A percentile compares a stretch with the other conserved stretches of the same genome.
phyloP scores from a whole-genome alignment of 2,797 vertebrate genomes.

The Percopsis omiscomaycus region DNA sequence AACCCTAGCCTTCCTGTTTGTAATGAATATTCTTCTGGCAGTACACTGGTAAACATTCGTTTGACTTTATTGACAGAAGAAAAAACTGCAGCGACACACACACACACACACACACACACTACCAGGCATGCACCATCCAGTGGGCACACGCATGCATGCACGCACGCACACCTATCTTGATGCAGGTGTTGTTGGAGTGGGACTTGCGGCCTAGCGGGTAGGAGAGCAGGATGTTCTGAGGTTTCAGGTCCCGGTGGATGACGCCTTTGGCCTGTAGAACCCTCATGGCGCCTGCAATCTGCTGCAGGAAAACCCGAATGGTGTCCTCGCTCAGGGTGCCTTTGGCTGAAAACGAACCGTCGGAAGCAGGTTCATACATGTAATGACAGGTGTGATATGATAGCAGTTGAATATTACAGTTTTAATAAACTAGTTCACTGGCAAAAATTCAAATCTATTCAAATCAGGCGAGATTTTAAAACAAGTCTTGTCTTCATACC shows the following conservation, averaged over 20 bases:
- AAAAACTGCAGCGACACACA: not conserved
- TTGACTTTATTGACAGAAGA: not conserved
- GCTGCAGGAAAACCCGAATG: slow-evolving; percentile 94
- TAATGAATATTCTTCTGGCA: not conserved
- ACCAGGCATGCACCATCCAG: not conserved
- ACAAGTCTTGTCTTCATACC: not conserved
- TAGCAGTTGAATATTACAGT: not conserved
- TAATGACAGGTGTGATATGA: not conserved
- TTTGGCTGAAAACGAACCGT: slow-evolving; percentile 79
- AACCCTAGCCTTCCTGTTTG: no score
- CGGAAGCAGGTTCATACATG: not conserved
- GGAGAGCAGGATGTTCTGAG: slow-evolving; percentile 94
- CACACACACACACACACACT: not conserved
- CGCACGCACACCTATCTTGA: slow-evolving; percentile 89
- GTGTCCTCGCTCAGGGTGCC: slow-evolving; percentile 97
- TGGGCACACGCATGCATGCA: not conserved
- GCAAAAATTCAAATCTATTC: not conserved
- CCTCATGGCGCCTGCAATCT: slow-evolving; percentile 95
- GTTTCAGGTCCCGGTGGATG: slow-evolving; percentile 95
- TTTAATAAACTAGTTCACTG: not conserved
- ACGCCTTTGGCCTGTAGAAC: slow-evolving; percentile 93
- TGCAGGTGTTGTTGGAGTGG: slow-evolving; percentile 92
- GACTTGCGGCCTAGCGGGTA: slow-evolving; percentile 87
- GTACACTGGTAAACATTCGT: not conserved
- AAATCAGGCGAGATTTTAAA: not conserved